Evolutionary conservation across 1,140 invertebrate species (phyloP), one percentile per base, ranked within the genome.

Genomic region (Sarcophaga bullata): DNA sequence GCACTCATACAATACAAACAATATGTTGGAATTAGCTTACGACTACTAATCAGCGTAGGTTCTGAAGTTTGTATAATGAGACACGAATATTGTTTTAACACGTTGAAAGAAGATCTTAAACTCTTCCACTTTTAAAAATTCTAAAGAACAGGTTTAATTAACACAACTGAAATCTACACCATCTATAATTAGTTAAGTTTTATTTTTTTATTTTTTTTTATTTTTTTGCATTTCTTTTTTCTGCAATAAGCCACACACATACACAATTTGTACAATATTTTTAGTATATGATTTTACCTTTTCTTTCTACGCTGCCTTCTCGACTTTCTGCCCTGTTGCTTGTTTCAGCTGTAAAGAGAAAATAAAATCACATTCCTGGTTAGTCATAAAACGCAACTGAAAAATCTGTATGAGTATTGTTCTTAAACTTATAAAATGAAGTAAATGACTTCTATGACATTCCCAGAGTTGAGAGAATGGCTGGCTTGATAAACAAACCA

Each of bases 251-350:
- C 6, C 19, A 9, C 19, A 68, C 17, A 68, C 9, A 9, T 19
- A 68, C 17, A 68, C 9, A 68, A 5, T 68, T 37, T 37, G 25
- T 37, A 37, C 4, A 37, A 1, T 2, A 72, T 47, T 17, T 49
- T 75, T 13, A 15, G 15, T 47, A 47, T 17, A 25, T 54, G 62
- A 25, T 81, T 54, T 88, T 85, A 89, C 88, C 86, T 89, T 87
- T 89, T 84, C 88, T 86, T 84, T 89, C 88, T 81, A 85, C 88
- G 84, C 88, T 89, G 80, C 88, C 88, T 86, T 89, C 88, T 83
- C 88, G 88, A 83, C 88, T 89, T 84, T 87, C 88, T 73, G 84
- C 76, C 86, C 87, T 86, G 84, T 88, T 87, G 85, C 86, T 84
- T 87, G 87, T 86, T 88, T 89, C 88, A 87, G 86, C 88, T 89